These are phyloP conservation scores for Pteropus rufus DNA, from an alignment of 2,797 vertebrate genomes.

Conservation along the genomic window DNA sequence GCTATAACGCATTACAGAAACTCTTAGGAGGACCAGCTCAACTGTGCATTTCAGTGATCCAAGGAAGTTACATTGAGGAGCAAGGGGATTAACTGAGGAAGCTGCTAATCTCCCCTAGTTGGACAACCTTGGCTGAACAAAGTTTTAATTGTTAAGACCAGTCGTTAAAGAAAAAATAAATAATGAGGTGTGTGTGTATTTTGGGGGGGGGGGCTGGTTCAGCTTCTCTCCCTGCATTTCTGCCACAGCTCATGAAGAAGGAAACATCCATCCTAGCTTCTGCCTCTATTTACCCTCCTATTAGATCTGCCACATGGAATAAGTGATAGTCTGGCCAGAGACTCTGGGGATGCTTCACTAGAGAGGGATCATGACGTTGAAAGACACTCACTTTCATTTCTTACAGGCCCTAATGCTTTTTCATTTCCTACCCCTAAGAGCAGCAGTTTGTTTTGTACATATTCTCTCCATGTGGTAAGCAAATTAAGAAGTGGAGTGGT, in stretches of 20 bases:
- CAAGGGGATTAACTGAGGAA: neutral
- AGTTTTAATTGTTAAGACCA: neutral
- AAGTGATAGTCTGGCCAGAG: neutral
- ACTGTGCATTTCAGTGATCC: neutral
- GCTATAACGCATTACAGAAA: neutral
- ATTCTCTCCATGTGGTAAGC: neutral
- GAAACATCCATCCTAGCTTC: neutral
- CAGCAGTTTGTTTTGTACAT: neutral
- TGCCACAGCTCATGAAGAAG: neutral
- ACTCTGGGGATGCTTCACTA: neutral
- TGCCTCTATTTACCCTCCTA: neutral
- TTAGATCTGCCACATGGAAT: neutral
- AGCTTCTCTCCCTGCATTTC: neutral
- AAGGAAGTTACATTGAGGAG: neutral
- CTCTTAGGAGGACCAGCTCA: neutral
- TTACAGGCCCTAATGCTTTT: neutral
- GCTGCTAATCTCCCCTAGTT: neutral
- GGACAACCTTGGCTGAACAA: neutral
- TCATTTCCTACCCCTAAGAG: neutral
- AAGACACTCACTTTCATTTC: neutral
- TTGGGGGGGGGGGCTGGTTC: neutral
- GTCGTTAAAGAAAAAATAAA: slow-evolving; percentile 40
- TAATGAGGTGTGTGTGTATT: neutral
- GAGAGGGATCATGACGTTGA: neutral
- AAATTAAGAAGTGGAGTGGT: neutral